phyloP scores from a whole-genome alignment of 2,797 vertebrate genomes.

The Poeciliopsis paucimaculata region DNA sequence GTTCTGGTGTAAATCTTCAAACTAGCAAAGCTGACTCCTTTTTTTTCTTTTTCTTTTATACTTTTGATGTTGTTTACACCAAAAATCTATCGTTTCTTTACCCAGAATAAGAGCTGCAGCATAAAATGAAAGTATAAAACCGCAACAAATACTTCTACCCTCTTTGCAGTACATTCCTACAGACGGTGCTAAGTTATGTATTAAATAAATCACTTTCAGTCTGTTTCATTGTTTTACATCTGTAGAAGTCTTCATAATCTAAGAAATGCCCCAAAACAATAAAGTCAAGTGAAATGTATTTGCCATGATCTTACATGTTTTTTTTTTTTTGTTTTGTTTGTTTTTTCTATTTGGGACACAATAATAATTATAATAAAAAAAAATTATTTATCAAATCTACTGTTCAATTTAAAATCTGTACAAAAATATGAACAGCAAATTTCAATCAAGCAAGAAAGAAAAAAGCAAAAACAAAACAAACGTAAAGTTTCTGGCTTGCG shows the following conservation, averaged over 20 bases:
- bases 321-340: background rate
- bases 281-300: constrained; percentile 63
- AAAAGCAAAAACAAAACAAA: constrained; percentile 27
- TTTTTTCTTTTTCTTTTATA: constrained; percentile 3
- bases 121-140: constrained; percentile 20
- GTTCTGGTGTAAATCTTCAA: background rate
- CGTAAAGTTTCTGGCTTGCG: constrained; percentile 29
- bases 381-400: background rate
- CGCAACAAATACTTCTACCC: constrained; percentile 5
- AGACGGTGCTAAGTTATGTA: constrained; percentile 37
- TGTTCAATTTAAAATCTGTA: constrained; percentile 50
- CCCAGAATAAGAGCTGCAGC: constrained; percentile 11
- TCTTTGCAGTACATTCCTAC: constrained; percentile 38
- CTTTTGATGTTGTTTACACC: constrained; percentile 18
- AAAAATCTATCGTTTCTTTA: background rate
- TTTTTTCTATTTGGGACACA: constrained; percentile 6
- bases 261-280: constrained; percentile 61
- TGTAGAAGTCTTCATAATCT: constrained; percentile 49
- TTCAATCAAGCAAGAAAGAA: constrained; percentile 33
- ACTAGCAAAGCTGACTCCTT: background rate
- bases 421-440: constrained; percentile 50
- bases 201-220: constrained; percentile 21
- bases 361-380: background rate
- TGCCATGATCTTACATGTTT: constrained; percentile 49
- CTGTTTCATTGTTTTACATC: constrained; percentile 28